A percentile compares a stretch with the other conserved stretches of the same genome.
Evolutionary conservation across 37 sponge, comb jelly and placozoan species (phyloP).

Genomic region (Lycopodina hypogea): DNA sequence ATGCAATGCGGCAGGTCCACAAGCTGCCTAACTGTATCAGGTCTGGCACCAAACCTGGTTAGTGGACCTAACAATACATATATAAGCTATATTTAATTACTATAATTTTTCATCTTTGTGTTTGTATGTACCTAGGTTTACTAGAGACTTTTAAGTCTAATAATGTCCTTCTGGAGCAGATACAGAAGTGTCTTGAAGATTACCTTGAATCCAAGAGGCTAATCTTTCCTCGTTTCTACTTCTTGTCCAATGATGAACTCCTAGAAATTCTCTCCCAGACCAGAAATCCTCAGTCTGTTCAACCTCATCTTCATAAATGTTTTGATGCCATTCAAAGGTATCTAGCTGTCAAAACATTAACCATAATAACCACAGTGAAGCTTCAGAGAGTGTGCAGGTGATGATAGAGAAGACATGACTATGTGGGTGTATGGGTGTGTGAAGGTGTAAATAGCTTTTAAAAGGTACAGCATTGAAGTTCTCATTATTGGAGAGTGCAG

Average conservation of each 20-base stretch:
- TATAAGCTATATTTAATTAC: too few relatives aligned
- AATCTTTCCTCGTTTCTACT: conserved; percentile 93
- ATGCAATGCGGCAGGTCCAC: conserved; percentile 89
- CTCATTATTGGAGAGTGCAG: too few relatives aligned
- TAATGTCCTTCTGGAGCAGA: conserved; percentile 87
- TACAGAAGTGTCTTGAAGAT: conserved; percentile 98
- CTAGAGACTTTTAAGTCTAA: conserved; percentile 90
- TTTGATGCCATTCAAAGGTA: conserved; percentile 95
- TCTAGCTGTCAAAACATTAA: too few relatives aligned
- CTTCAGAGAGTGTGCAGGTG: background rate
- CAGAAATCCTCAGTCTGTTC: conserved; percentile 94
- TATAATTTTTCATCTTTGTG: too few relatives aligned
- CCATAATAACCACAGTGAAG: background rate
- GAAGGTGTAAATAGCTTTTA: too few relatives aligned
- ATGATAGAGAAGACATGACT: background rate
- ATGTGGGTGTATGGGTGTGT: background rate
- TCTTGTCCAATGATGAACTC: conserved; percentile 97
- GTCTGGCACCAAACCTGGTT: conserved; percentile 86
- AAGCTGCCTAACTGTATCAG: conserved; percentile 80
- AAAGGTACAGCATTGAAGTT: too few relatives aligned
- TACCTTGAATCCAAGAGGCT: conserved; percentile 94
- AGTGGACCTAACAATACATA: too few relatives aligned
- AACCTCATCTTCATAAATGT: conserved; percentile 98
- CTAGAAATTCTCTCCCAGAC: conserved; percentile 98
- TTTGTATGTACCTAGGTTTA: conserved; percentile 50